Conservation (phyloP, 2,113 vertebrate genomes). For the Lepisosteus oculatus region DNA sequence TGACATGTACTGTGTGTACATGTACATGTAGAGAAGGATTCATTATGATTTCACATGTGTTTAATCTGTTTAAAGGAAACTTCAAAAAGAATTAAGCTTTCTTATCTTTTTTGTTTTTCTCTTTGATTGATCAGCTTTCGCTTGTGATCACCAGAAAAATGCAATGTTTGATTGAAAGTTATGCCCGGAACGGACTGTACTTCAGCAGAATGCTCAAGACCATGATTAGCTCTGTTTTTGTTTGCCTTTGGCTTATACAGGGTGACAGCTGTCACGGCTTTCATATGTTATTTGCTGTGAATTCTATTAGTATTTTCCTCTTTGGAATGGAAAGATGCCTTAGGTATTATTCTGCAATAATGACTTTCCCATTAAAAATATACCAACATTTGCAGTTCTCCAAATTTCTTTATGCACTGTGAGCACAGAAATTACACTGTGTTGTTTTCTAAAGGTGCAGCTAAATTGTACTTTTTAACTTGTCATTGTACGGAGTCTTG, state of each 20-base stretch:
- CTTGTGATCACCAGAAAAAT: too few species aligned
- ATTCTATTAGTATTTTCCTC: slow-evolving; percentile 24
- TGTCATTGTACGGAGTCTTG: slow-evolving; percentile 48
- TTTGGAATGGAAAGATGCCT: slow-evolving; percentile 29
- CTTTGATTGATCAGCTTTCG: too few species aligned
- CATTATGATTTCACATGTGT: too few species aligned
- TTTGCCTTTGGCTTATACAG: slow-evolving; percentile 31
- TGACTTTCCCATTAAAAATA: slow-evolving; percentile 31
- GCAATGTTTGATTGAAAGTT: slow-evolving; percentile 42
- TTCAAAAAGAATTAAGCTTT: too few species aligned
- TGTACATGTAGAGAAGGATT: too few species aligned
- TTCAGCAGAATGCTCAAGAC: slow-evolving; percentile 44
- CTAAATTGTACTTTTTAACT: slow-evolving; percentile 33
- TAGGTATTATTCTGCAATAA: slow-evolving; percentile 18
- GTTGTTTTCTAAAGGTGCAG: slow-evolving; percentile 22
- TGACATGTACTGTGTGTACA: too few species aligned
- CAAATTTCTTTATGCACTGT: slow-evolving; percentile 25
- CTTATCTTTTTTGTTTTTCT: too few species aligned
- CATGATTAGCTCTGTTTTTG: slow-evolving; percentile 46
- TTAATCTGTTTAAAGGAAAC: too few species aligned
- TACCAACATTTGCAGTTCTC: slow-evolving; percentile 25
- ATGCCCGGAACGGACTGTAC: slow-evolving; percentile 43
- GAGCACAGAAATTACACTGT: slow-evolving; percentile 17
- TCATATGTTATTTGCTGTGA: slow-evolving; percentile 18
- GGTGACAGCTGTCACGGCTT: slow-evolving; percentile 39